Percentiles rank a stretch among this genome's conserved stretches.
Evolutionary conservation across 64 coral and sea anemone species (phyloP).

Genomic region (Orbicella faveolata): DNA sequence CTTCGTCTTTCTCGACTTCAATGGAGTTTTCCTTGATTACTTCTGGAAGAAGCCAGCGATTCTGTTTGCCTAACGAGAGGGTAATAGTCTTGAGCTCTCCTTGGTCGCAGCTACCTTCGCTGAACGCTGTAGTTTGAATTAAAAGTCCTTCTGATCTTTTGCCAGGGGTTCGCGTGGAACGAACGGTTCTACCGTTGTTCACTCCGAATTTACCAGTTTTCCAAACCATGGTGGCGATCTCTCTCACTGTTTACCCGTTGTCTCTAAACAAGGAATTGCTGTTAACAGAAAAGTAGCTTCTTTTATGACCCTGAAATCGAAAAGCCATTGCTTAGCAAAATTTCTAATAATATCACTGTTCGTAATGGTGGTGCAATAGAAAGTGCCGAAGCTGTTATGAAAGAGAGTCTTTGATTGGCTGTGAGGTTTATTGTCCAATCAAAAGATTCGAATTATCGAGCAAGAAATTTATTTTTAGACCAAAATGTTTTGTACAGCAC

Average conservation of each 20-base stretch:
- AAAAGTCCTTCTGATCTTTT: constrained; percentile 43
- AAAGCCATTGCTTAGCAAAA: background rate
- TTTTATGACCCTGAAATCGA: background rate
- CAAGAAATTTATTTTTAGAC: constrained; percentile 23
- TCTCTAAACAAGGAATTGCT: background rate
- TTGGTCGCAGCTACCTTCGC: background rate
- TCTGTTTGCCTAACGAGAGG: constrained; percentile 51
- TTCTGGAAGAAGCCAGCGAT: constrained; percentile 68
- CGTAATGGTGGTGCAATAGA: constrained; percentile 7
- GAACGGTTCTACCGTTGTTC: constrained; percentile 58
- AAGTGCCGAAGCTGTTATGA: background rate
- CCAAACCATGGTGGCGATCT: constrained; percentile 45
- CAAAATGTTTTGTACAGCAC: constrained; percentile 9
- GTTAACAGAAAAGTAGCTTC: background rate
- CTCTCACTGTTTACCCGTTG: background rate
- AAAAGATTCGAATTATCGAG: background rate
- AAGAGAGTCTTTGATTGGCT: constrained; percentile 8
- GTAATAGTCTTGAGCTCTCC: background rate
- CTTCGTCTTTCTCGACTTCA: constrained; percentile 21
- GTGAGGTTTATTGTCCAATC: constrained; percentile 1
- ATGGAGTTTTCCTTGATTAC: constrained; percentile 24
- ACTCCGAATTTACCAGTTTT: constrained; percentile 60
- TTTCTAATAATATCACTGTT: too few species aligned
- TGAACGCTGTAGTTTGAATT: constrained; percentile 12
- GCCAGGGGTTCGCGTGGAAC: background rate